Evolutionary conservation across 2,888 invertebrate genomes (phyloP), one percentile per base, ranked within the genome.

Genomic region (Ochlodes sylvanus): DNA sequence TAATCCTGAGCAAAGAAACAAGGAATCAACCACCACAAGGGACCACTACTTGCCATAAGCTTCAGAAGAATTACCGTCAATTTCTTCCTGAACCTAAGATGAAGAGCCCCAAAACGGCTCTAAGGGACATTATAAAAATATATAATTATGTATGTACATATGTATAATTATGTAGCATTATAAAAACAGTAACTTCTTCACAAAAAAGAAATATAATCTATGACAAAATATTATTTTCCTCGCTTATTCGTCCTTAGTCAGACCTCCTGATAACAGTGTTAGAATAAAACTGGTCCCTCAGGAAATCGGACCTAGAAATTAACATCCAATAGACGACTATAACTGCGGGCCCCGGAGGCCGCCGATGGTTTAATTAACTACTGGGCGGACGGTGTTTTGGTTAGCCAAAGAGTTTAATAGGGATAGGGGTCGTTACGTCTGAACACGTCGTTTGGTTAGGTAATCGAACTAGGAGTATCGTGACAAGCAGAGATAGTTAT

Each of bases 301-400:
- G 63, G 63, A 63, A 63, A 63, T 42, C 27, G 63, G 15, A 55
- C 17, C 55, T 55, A 63, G 63, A 63, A 54, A 63, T 63, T 63
- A 63, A 55, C 63, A 63, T 63, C 42, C 55, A 63, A 63, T 63
- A 42, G 42, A 12, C 17, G 55, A 14, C 63, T 55, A 54, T 63
- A 63, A 63, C 63, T 54, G 41, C 27, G 27, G 41, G 63, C 41
- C 41, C 42, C 63, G n/a, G 52, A 27, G 63, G 54, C 57, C 42
- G 41, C 41, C 54, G 41, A 63, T 63, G 41, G 63, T 21, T 58
- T 58, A 58, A 58, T 57, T 57, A 57, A 57, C 32, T 38, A 38
- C 6, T 56, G 57, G 57, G 41, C 41, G 57, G 57, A 17, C 32
- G 27, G 19, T 57, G 57, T 41, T 57, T 57, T 57, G 57, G 41